Percentiles rank a stretch among this genome's conserved stretches.
phyloP scores from a whole-genome alignment of 2,797 vertebrate species.

The Arrhamphus sclerolepis region DNA sequence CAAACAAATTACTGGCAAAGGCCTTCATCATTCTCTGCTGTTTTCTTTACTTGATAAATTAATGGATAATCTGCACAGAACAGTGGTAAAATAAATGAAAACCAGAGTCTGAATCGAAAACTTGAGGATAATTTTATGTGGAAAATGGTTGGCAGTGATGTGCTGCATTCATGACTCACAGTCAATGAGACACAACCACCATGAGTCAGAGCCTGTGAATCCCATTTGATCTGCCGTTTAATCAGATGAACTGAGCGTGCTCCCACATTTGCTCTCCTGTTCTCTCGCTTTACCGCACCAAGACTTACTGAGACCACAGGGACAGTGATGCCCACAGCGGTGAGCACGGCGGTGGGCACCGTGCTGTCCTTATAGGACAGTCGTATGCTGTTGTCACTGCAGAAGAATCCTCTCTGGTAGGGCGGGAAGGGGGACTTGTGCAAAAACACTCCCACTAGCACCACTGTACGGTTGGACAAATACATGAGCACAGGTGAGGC shows the following conservation, averaged over 20 bases:
- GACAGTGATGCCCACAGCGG: constrained; percentile 80
- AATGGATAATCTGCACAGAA: no score
- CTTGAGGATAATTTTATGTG: constrained; percentile 11
- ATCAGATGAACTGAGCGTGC: constrained; percentile 40
- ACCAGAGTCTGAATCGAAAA: constrained; percentile 12
- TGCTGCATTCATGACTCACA: constrained; percentile 13
- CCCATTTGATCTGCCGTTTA: constrained; percentile 14
- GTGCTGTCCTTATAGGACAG: constrained; percentile 82
- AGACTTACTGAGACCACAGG: constrained; percentile 88
- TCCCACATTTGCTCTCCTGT: constrained; percentile 33
- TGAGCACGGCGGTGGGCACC: constrained; percentile 80
- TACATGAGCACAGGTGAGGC: constrained; percentile 38
- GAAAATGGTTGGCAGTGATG: constrained; percentile 29
- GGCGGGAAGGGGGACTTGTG: constrained; percentile 75
- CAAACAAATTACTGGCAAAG: no score
- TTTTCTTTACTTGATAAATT: background rate
- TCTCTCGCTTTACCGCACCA: constrained; percentile 55
- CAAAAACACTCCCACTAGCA: constrained; percentile 75
- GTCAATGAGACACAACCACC: constrained; percentile 21
- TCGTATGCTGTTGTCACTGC: constrained; percentile 76
- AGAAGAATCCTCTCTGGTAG: constrained; percentile 82
- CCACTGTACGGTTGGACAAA: constrained; percentile 78
- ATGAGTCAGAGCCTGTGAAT: constrained; percentile 20
- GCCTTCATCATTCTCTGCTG: no score
- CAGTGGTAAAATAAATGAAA: constrained; percentile 3